phyloP scores from a whole-genome alignment of 2,888 invertebrate genomes.

The Tholera decimalis region DNA sequence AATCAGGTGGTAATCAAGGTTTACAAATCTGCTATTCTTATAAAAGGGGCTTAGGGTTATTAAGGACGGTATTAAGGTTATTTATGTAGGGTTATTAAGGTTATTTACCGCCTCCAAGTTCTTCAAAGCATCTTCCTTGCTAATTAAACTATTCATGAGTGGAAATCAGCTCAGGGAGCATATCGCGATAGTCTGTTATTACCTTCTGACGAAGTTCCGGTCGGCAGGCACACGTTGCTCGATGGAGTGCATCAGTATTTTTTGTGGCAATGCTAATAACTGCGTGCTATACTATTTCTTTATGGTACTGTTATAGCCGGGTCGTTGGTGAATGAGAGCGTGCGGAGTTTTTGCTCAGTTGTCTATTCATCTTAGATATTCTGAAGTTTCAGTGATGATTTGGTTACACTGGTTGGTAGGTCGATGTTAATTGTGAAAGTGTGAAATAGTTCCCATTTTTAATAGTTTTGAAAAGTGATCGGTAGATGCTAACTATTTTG shows the following conservation, averaged over 20 bases:
- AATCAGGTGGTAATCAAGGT: too few relatives aligned
- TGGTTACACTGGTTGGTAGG: neutral
- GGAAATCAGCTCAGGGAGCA: constrained; percentile 30
- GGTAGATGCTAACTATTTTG: neutral
- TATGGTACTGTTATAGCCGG: constrained; percentile 70
- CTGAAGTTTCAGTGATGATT: constrained; percentile 13
- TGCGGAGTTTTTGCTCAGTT: constrained; percentile 48
- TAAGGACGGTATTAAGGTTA: too few relatives aligned
- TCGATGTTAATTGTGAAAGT: neutral
- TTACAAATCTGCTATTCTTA: too few relatives aligned
- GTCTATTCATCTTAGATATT: constrained; percentile 37
- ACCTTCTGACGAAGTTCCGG: constrained; percentile 60
- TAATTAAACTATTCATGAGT: constrained; percentile 34
- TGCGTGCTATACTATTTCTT: constrained; percentile 74
- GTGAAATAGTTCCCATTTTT: neutral
- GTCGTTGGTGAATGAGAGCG: constrained; percentile 79
- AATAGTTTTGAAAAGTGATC: too few relatives aligned
- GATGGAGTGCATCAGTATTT: constrained; percentile 77
- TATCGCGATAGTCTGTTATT: constrained; percentile 50
- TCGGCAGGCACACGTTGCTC: constrained; percentile 63
- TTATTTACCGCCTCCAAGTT: neutral
- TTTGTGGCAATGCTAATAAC: constrained; percentile 73
- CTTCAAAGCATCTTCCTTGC: neutral
- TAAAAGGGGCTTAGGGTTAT: too few relatives aligned
- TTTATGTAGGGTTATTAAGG: too few relatives aligned